These are phyloP conservation scores for Microplitis deprimator DNA, from an alignment of 2,888 invertebrate species.

Conservation along the genomic window DNA sequence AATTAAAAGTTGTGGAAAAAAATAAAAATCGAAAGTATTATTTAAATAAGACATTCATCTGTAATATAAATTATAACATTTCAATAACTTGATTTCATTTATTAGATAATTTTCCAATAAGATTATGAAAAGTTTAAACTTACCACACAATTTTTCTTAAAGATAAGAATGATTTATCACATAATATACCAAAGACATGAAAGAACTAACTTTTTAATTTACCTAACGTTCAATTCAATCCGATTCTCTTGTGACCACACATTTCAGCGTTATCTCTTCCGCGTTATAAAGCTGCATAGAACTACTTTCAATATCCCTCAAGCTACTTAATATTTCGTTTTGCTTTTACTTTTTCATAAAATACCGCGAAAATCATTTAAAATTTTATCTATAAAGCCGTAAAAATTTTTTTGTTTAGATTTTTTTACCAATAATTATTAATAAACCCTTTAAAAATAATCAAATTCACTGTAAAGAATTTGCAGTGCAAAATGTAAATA, in stretches of 20 bases:
- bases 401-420: neutral
- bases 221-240: constrained; percentile 33
- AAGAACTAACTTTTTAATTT: constrained; percentile 25
- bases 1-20: too few relatives aligned
- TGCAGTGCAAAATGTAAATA: too few relatives aligned
- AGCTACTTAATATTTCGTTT: constrained; percentile 26
- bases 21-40: too few relatives aligned
- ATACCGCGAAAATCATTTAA: neutral
- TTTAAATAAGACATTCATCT: too few relatives aligned
- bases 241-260: constrained; percentile 33
- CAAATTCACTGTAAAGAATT: too few relatives aligned
- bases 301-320: constrained; percentile 27
- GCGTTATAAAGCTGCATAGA: constrained; percentile 49
- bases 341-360: constrained; percentile 29
- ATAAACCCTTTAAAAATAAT: too few relatives aligned
- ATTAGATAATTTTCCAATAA: neutral
- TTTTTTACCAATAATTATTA: too few relatives aligned
- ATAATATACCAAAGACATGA: neutral
- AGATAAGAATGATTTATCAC: neutral
- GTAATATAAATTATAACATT: neutral
- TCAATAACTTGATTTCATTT: neutral
- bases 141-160: neutral
- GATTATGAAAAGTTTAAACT: neutral
- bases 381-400: neutral
- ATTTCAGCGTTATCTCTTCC: constrained; percentile 51